Base-by-base conservation (phyloP, 2,797 vertebrate species). In the Holocentrus rufus region DNA sequence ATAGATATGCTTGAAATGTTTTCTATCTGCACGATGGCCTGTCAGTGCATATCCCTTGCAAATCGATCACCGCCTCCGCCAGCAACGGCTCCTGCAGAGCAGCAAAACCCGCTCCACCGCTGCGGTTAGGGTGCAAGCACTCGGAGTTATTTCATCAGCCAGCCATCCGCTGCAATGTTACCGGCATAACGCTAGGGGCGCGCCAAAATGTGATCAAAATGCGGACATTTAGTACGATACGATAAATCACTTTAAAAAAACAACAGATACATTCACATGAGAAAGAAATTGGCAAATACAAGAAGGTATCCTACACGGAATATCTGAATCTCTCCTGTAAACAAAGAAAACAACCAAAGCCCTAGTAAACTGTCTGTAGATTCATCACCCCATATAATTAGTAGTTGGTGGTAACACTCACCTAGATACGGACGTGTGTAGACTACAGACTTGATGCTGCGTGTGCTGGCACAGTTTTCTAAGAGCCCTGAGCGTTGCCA, bases 361-460 rank as follows among this genome's bases (percentile, higher is more conserved):
- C 7, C 44, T 10, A 4, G 9, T n/a, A 39, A 44, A 27, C 20
- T 60, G 22, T 36, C 34, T 11, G 10, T 6, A 47, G 22, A 27
- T 17, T 23, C 39, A 30, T 47, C 44, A 18, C 30, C 5, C 10
- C 27, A 14, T 30, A 11, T 23, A 62, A 25, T 47, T 27, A 17
- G 0, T 18, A 57, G 30, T 22, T 0, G 69, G 7, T 18, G 59
- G 14, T 58, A 5, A 53, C n/a, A 74, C 92, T 85, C 90, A 97
- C 96, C 95, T 94, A 64, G 79, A 56, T 0, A 86, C 86, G 57
- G 93, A 93, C 69, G 91, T 87, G 86, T 97, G 95, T 17, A 96
- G 87, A 15, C 89, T 86, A 58, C 93, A 93, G n/a, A 81, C 77
- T 68, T 92, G 93, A 4, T 86, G 87, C 64, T 91, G 91, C 7